phyloP scores from a whole-genome alignment of 2,797 vertebrate species.

The Phyllotis vaccarum region DNA sequence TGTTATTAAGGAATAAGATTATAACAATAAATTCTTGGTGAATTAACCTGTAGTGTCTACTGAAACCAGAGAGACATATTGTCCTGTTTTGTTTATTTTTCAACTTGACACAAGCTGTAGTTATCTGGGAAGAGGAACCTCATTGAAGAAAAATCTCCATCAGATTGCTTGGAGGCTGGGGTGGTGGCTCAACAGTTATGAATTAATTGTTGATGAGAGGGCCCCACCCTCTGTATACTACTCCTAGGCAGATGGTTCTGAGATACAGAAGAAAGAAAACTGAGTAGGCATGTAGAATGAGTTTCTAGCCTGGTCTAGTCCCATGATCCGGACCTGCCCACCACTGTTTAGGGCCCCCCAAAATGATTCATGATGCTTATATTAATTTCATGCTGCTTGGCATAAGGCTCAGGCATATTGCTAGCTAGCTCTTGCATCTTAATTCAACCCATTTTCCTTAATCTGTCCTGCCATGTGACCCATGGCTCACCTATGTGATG shows the following conservation, averaged over 20 bases:
- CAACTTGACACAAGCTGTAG: not conserved
- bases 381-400: too few relatives aligned
- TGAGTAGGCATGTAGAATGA: not conserved
- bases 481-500: too few relatives aligned
- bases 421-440: too few relatives aligned
- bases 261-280: not conserved
- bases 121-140: not conserved
- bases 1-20: slow-evolving; percentile 2
- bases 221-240: not conserved
- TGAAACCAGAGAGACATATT: not conserved
- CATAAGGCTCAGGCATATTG: too few relatives aligned
- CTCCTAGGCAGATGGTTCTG: not conserved
- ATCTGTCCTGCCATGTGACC: too few relatives aligned
- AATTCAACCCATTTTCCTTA: too few relatives aligned
- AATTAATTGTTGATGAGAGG: not conserved
- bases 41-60: not conserved
- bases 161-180: not conserved
- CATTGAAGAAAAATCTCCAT: not conserved
- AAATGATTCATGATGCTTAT: too few relatives aligned
- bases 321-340: too few relatives aligned
- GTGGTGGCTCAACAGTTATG: not conserved
- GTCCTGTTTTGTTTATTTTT: not conserved
- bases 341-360: too few relatives aligned
- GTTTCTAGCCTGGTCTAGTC: too few relatives aligned
- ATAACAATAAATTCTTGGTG: slow-evolving; percentile 27